Conservation (phyloP, 2,888 invertebrate genomes). For the Chrysotoxum bicinctum region DNA sequence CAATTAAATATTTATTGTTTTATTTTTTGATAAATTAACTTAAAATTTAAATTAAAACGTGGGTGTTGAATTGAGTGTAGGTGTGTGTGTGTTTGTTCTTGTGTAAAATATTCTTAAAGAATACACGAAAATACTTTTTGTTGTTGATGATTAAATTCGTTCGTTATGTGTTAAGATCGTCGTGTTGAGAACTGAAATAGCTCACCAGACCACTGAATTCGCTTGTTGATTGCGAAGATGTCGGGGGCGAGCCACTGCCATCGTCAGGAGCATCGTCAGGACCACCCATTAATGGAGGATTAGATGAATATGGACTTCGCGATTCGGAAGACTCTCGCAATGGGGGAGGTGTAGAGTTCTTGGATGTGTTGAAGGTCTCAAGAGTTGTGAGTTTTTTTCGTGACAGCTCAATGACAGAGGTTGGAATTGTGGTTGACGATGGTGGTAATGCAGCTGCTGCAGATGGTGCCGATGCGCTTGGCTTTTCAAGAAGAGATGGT, state of each 20-base stretch:
- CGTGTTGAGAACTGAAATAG: constrained; percentile 95
- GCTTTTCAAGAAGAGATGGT: constrained; percentile 70
- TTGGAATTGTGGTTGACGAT: constrained; percentile 75
- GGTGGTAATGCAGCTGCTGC: constrained; percentile 75
- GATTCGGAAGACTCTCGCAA: constrained; percentile 77
- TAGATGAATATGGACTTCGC: constrained; percentile 75
- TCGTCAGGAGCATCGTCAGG: constrained; percentile 72
- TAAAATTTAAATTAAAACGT: constrained; percentile 40
- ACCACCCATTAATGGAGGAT: constrained; percentile 58
- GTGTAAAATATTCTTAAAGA: constrained; percentile 46
- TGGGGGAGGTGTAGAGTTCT: constrained; percentile 71
- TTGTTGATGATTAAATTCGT: constrained; percentile 74
- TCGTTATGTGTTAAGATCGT: constrained; percentile 91
- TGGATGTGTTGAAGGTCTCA: constrained; percentile 77
- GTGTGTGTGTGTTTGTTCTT: constrained; percentile 36
- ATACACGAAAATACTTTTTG: constrained; percentile 73
- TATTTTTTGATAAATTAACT: constrained; percentile 56
- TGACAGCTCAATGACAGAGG: constrained; percentile 75
- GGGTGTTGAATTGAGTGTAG: constrained; percentile 19
- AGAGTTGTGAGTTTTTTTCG: constrained; percentile 79
- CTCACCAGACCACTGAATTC: constrained; percentile 95
- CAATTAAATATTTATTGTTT: neutral
- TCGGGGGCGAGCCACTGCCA: constrained; percentile 64
- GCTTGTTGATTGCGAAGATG: constrained; percentile 82
- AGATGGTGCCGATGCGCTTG: constrained; percentile 70